phyloP scores from a whole-genome alignment of 2,113 vertebrate species.

The Mixornis gularis region DNA sequence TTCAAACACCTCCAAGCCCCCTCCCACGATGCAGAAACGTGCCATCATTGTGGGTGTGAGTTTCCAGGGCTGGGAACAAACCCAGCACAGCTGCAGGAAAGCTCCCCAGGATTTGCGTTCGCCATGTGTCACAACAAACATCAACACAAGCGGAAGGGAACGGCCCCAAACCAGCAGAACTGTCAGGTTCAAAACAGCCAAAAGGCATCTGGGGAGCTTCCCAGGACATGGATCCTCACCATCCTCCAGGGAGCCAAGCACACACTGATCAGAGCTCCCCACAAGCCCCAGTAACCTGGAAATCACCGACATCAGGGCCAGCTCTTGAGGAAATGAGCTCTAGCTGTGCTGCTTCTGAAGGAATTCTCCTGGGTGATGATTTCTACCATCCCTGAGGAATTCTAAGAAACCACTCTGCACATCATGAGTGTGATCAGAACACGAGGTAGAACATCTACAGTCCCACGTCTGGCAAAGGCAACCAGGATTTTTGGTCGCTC shows the following conservation, averaged over 20 bases:
- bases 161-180: not conserved
- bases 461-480: not conserved
- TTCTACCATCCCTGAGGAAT: not conserved
- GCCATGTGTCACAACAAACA: not conserved
- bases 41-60: not conserved
- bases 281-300: not conserved
- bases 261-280: not conserved
- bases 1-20: not conserved
- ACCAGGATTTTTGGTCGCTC: not conserved
- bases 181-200: not conserved
- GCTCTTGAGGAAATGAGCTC: not conserved
- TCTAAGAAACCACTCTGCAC: not conserved
- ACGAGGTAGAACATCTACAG: not conserved
- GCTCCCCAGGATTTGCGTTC: not conserved
- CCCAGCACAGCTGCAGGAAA: conserved; percentile 8
- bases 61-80: not conserved
- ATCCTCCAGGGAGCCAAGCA: not conserved
- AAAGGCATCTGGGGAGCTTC: not conserved
- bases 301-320: not conserved
- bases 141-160: not conserved
- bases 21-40: not conserved
- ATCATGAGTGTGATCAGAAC: fast-evolving
- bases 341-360: not conserved
- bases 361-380: not conserved
- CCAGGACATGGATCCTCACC: not conserved